Percentiles rank a stretch among this genome's conserved stretches.
Evolutionary conservation across 2,888 invertebrate genomes (phyloP).

Genomic region (Torymus texanus): DNA sequence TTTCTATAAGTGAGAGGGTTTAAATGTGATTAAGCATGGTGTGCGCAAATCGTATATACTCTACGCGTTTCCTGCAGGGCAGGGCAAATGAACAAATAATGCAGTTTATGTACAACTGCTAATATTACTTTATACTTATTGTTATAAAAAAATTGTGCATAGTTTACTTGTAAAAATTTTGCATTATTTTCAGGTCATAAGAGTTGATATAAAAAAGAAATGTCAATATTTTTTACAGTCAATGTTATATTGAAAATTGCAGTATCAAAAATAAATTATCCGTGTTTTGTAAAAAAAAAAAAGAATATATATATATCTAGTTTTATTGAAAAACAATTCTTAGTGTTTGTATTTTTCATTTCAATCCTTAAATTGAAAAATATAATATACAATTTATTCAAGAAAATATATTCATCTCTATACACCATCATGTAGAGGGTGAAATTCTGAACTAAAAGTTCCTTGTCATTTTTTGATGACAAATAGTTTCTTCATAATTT

Average conservation of each 20-base stretch:
- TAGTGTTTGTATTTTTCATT: too few relatives aligned
- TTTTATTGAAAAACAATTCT: slow-evolving; percentile 26
- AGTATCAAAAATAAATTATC: slow-evolving; percentile 56
- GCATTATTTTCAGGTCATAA: slow-evolving; percentile 56
- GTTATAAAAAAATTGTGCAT: slow-evolving; percentile 53
- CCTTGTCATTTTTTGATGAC: too few relatives aligned
- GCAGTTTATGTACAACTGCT: slow-evolving; percentile 51
- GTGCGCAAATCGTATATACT: slow-evolving; percentile 50
- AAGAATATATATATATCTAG: slow-evolving; percentile 3
- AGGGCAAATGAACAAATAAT: slow-evolving; percentile 53
- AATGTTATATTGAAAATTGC: slow-evolving; percentile 56
- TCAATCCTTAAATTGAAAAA: too few relatives aligned
- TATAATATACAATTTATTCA: too few relatives aligned
- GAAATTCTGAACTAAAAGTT: too few relatives aligned
- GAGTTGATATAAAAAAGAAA: slow-evolving; percentile 52
- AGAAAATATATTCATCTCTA: too few relatives aligned
- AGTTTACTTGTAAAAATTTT: slow-evolving; percentile 57
- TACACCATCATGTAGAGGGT: too few relatives aligned
- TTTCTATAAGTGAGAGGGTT: slow-evolving; percentile 47
- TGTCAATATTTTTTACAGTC: slow-evolving; percentile 58
- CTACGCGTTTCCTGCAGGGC: slow-evolving; percentile 56
- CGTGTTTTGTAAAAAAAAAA: slow-evolving; percentile 54
- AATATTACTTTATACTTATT: slow-evolving; percentile 57
- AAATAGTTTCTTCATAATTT: too few relatives aligned
- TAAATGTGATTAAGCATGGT: slow-evolving; percentile 50